Conservation (phyloP, 2,797 vertebrate species). For the Aythya fuligula region DNA sequence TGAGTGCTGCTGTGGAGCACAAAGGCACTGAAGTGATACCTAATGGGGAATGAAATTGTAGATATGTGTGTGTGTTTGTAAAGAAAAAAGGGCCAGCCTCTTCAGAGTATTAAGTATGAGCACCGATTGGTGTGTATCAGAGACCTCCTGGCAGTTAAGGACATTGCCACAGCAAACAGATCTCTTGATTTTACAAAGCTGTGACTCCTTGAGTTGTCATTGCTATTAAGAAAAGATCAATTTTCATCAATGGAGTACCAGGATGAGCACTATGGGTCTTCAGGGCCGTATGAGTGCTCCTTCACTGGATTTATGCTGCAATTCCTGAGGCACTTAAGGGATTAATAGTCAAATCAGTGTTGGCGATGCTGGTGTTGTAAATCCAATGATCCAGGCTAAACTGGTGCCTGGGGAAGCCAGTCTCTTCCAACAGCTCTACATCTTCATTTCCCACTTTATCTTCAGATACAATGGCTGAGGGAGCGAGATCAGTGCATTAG, state of each 20-base stretch:
- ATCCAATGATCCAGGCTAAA: constrained; percentile 70
- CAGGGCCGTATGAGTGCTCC: constrained; percentile 40
- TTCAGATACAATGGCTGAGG: not conserved
- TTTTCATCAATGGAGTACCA: constrained; percentile 43
- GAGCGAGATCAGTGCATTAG: accelerated
- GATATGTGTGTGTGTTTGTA: not conserved
- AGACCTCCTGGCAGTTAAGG: not conserved
- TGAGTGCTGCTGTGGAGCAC: not conserved
- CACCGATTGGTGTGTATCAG: not conserved
- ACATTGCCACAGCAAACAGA: not conserved
- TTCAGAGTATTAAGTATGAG: not conserved
- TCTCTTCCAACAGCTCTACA: constrained; percentile 44
- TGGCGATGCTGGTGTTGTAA: constrained; percentile 57
- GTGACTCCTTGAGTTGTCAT: constrained; percentile 40
- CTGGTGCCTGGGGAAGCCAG: constrained; percentile 21
- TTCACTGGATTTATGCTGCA: constrained; percentile 52
- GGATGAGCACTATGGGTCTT: constrained; percentile 39
- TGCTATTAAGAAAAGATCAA: not conserved
- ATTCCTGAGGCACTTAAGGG: constrained; percentile 50
- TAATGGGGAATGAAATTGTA: not conserved
- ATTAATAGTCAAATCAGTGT: constrained; percentile 60
- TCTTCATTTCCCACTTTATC: constrained; percentile 56
- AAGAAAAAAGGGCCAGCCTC: not conserved
- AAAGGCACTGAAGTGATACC: not conserved
- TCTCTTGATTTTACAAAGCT: not conserved